Evolutionary conservation across 2,888 invertebrate species (phyloP), one percentile per base, ranked within the genome.

Genomic region (Cryptocephalus moraei): DNA sequence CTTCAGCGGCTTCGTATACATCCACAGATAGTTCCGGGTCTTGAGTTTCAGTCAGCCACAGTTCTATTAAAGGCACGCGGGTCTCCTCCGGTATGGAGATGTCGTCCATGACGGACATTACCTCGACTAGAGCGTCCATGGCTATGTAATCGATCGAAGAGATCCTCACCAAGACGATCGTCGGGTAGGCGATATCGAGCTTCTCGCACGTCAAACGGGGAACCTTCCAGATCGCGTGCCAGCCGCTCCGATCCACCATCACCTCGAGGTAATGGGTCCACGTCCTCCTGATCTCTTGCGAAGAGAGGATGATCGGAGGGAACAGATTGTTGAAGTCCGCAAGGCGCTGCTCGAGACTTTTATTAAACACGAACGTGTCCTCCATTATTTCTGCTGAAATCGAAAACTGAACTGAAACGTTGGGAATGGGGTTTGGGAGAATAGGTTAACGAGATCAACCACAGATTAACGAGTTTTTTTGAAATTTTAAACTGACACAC

Each of bases 161-260:
- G 0, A 82, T 75, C 12, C 78, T 72, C 8, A 81, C 73, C 10
- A 77, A 73, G 0, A 81, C 81, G 32, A 82, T 70, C 42, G 81
- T 79, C 0, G 84, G 84, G 64, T 77, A 83, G 55, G 79, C 74
- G 10, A 82, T 78, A 51, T 79, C 75, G 66, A 81, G 76, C 50
- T 75, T 74, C 58, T 80, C 79, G 59, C 84, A 84, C 34, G 76
- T 78, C 4, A 74, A 62, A 45, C 81, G 75, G 0, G 82, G 79
- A 8, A 84, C 74, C 65, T 82, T 83, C 84, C 84, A 84, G 8
- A 84, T 58, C 0, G 81, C 82, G 57, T 80, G 80, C 84, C 84
- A 84, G 0, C 83, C 84, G 0, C 75, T 75, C 0, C 80, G 79
- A 56, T 84, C 83, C 1, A 83, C 67, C 0, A 77, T 67, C 32